A percentile compares a stretch with the other conserved stretches of the same genome.
phyloP scores from a whole-genome alignment of 2,113 vertebrate species.

The Dicentrarchus labrax region DNA sequence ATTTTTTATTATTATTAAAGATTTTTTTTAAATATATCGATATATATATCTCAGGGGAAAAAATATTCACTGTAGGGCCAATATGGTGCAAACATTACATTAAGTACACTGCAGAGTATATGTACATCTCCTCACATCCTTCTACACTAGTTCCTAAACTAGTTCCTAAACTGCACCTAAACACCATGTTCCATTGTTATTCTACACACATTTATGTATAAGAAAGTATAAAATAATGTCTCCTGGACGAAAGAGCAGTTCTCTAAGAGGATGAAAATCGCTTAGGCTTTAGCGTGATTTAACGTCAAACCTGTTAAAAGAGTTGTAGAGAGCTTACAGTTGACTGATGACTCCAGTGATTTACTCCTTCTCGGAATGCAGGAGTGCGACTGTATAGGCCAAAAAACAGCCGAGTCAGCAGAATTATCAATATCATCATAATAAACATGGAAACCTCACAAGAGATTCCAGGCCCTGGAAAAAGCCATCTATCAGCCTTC shows the following conservation, averaged over 20 bases:
- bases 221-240: conserved; percentile 2
- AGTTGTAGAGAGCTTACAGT: conserved; percentile 33
- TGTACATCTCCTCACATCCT: background rate
- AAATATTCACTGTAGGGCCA: background rate
- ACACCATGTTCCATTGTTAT: background rate
- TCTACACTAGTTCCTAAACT: background rate
- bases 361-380: conserved; percentile 41
- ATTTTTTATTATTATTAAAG: background rate
- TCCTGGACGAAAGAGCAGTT: background rate
- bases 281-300: conserved; percentile 53
- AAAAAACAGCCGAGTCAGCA: conserved; percentile 60
- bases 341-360: conserved; percentile 52
- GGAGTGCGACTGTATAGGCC: conserved; percentile 27
- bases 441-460: conserved; percentile 69
- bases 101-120: background rate
- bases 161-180: background rate
- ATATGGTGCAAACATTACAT: background rate
- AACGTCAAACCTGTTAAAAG: conserved; percentile 45
- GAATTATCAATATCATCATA: conserved; percentile 71
- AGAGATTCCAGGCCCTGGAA: conserved; percentile 60
- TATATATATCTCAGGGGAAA: background rate
- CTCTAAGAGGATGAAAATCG: conserved; percentile 18
- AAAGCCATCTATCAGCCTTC: conserved; percentile 70
- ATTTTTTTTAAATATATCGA: background rate
- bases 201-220: background rate